A percentile compares a stretch with the other conserved stretches of the same genome.
Conservation (phyloP, 2,888 invertebrate species). For the Celastrina argiolus region DNA sequence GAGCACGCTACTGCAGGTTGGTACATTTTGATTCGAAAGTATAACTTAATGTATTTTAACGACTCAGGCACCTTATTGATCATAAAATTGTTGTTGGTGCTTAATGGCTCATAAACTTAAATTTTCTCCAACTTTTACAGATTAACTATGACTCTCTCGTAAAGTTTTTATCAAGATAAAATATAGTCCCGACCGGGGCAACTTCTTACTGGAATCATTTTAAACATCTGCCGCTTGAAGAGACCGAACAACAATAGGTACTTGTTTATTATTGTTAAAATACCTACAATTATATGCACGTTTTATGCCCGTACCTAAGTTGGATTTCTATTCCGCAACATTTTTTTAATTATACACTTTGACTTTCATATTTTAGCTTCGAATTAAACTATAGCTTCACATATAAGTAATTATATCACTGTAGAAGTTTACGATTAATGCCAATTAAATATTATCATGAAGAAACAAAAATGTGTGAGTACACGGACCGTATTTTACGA, state of each 20-base stretch:
- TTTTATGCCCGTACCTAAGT: too few species aligned
- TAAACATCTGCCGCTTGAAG: background rate
- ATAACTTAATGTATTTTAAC: background rate
- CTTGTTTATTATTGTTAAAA: background rate
- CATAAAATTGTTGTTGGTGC: background rate
- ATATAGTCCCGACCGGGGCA: background rate
- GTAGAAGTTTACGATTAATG: too few species aligned
- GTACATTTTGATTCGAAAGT: background rate
- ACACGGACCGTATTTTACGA: too few species aligned
- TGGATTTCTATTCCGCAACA: too few species aligned
- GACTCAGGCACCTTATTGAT: background rate
- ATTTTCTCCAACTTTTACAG: conserved; percentile 3
- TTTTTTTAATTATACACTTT: too few species aligned
- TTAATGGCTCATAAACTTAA: conserved; percentile 3
- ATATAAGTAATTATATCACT: too few species aligned
- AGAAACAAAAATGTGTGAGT: too few species aligned
- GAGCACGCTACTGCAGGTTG: background rate
- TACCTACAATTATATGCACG: too few species aligned
- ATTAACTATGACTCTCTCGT: conserved; percentile 1
- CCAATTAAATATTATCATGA: too few species aligned
- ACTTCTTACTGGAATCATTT: background rate
- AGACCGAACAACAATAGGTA: background rate
- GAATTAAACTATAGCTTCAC: too few species aligned
- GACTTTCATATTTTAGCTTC: too few species aligned
- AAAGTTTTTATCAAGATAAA: conserved; percentile 11